These are phyloP conservation scores for Saturnia pavonia DNA, from an alignment of 2,888 invertebrate genomes.

Conservation along the genomic window DNA sequence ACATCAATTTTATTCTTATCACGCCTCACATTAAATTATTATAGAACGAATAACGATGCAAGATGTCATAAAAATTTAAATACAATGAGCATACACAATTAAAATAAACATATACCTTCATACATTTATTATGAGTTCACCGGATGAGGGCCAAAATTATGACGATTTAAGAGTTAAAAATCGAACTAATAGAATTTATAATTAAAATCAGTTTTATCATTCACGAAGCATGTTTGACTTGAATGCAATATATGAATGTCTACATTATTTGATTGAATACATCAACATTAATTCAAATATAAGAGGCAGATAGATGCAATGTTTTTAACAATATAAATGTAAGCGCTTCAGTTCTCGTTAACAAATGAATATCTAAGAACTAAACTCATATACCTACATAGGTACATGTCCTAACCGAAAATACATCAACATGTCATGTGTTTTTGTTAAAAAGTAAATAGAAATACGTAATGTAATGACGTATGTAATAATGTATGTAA, in stretches of 20 bases:
- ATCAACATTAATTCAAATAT: neutral
- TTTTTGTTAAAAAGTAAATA: too few species aligned
- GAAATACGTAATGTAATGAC: too few species aligned
- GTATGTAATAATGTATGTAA: too few species aligned
- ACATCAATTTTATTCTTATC: constrained; percentile 5
- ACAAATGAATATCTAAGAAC: neutral
- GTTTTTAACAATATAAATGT: neutral
- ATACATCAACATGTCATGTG: neutral
- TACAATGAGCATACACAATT: constrained; percentile 28
- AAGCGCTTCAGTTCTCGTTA: neutral
- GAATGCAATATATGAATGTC: neutral
- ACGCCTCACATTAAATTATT: neutral
- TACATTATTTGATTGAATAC: neutral
- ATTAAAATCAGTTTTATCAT: neutral
- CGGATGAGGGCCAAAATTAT: constrained; percentile 29
- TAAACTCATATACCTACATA: neutral
- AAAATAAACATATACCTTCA: constrained; percentile 5
- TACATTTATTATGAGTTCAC: constrained; percentile 19
- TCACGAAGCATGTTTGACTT: neutral
- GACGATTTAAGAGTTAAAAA: constrained; percentile 4
- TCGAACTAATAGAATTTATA: neutral
- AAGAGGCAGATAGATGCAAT: neutral
- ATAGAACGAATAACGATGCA: constrained; percentile 23
- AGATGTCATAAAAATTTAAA: constrained; percentile 32
- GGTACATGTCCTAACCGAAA: neutral